Base-by-base conservation (phyloP, 2,888 invertebrate species). In the Agriopis leucophaearia region DNA sequence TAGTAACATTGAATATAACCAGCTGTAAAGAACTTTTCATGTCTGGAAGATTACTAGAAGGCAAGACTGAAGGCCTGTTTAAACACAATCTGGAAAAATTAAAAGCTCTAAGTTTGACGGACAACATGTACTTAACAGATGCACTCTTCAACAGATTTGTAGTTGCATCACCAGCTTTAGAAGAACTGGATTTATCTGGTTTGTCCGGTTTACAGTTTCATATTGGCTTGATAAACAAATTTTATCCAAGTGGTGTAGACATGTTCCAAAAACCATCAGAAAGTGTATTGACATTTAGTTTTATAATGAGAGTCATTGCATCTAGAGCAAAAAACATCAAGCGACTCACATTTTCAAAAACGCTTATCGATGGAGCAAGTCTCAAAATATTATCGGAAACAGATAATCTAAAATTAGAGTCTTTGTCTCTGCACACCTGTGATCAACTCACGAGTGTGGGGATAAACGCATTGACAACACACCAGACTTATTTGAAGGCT, bases 71-170 rank as follows among this genome's bases (percentile, higher is more conserved):
- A 74, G 90, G 95, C 1, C 87, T 94, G 47, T 79, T 89, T 55
- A 83, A 89, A 13, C 82, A 90, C 44, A 92, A 89, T 58, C 88
- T 95, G 18, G 88, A 92, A 66, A 94, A 94, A 70, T 87, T 97
- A 12, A 94, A 90, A 70, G 89, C 90, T 61, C 87, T 97, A 35
- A 96, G 95, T 64, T 85, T 97, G 64, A 94, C 95, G 18, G 95
- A 95, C 47, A 96, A 97, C 81, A 94, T 96, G 72, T 96, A 96
- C 83, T 88, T 97, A 45, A 96, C 96, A 2, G 97, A 97, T 93
- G 95, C 96, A n/a, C 91, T 96, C 12, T 95, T 97, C 60, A 94
- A 95, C 77, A 94, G 96, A 77, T 94, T 97, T 78, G 92, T 95
- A 2, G 89, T 94, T 8, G 91, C 95, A 12, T 95, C 96, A 72